Conservation (phyloP, 2,797 vertebrate genomes). For the Hephaestus fuliginosus region DNA sequence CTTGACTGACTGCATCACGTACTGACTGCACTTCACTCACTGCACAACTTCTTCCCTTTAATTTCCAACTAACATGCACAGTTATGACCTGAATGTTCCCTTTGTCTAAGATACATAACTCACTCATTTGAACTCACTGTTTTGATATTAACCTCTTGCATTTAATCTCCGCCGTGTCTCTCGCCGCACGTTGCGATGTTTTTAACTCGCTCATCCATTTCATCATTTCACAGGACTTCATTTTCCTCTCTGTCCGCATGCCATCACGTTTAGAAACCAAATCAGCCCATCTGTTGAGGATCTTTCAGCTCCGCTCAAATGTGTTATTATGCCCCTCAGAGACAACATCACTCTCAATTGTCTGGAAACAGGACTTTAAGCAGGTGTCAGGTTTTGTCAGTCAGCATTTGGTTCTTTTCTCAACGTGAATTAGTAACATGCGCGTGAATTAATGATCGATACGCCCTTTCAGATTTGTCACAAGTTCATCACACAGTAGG, state of each 20-base stretch:
- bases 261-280: conserved; percentile 52
- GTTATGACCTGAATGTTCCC: conserved; percentile 3
- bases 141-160: conserved; percentile 14
- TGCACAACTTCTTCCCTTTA: conserved; percentile 21
- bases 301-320: conserved; percentile 78
- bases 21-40: conserved; percentile 15
- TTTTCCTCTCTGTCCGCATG: conserved; percentile 67
- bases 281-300: conserved; percentile 74
- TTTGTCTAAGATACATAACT: conserved; percentile 4
- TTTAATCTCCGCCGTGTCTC: conserved; percentile 22
- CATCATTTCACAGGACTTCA: conserved; percentile 52
- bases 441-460: conserved; percentile 47
- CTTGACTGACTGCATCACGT: conserved; percentile 58
- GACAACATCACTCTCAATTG: conserved; percentile 60
- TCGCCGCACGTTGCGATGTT: conserved; percentile 51
- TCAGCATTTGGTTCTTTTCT: conserved; percentile 47
- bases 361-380: conserved; percentile 54
- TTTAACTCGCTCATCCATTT: conserved; percentile 56
- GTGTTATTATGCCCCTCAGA: conserved; percentile 61
- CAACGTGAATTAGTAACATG: conserved; percentile 47
- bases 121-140: conserved; percentile 21
- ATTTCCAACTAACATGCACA: conserved; percentile 43
- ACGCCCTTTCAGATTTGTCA: conserved; percentile 38
- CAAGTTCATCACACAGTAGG: conserved; percentile 29
- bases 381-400: conserved; percentile 56